Percentiles rank a stretch among this genome's conserved stretches.
These are phyloP conservation scores for Parapsyche elsis DNA, from an alignment of 1,140 invertebrate species.

Conservation along the genomic window DNA sequence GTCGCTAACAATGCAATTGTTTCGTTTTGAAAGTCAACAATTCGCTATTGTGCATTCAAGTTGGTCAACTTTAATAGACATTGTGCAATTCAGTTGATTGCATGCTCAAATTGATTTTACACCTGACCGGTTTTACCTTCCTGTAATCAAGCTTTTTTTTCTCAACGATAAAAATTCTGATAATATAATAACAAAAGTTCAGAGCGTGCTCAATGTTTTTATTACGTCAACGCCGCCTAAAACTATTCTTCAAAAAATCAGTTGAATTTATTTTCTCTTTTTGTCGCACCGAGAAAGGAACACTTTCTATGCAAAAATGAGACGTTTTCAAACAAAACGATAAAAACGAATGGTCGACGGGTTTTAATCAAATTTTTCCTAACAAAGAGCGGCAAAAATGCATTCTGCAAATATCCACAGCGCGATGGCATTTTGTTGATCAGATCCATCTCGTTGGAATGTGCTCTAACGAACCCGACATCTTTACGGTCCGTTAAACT, in stretches of 20 bases:
- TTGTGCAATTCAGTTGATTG: not conserved
- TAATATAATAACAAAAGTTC: too few relatives aligned
- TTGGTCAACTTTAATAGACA: not conserved
- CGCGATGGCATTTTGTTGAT: not conserved
- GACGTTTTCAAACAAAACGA: too few relatives aligned
- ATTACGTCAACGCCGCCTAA: too few relatives aligned
- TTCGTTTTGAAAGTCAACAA: not conserved
- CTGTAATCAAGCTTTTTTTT: not conserved
- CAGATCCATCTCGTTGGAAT: constrained; percentile 14
- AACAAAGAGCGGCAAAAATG: constrained; percentile 11
- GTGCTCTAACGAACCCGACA: constrained; percentile 34
- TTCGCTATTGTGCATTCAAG: not conserved
- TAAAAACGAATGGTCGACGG: not conserved
- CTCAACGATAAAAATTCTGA: not conserved
- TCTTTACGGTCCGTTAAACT: constrained; percentile 41
- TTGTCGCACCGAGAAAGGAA: not conserved
- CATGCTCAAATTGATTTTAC: not conserved
- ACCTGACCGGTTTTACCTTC: not conserved
- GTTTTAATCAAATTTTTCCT: constrained; percentile 20
- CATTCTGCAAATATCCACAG: constrained; percentile 19
- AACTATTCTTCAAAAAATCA: not conserved
- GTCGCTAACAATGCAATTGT: not conserved
- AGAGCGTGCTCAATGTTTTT: too few relatives aligned
- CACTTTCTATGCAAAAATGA: not conserved
- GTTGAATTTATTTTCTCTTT: not conserved